A percentile compares a stretch with the other conserved stretches of the same genome.
These are phyloP conservation scores for Myotis daubentonii DNA, from an alignment of 2,797 vertebrate species.

Conservation along the genomic window DNA sequence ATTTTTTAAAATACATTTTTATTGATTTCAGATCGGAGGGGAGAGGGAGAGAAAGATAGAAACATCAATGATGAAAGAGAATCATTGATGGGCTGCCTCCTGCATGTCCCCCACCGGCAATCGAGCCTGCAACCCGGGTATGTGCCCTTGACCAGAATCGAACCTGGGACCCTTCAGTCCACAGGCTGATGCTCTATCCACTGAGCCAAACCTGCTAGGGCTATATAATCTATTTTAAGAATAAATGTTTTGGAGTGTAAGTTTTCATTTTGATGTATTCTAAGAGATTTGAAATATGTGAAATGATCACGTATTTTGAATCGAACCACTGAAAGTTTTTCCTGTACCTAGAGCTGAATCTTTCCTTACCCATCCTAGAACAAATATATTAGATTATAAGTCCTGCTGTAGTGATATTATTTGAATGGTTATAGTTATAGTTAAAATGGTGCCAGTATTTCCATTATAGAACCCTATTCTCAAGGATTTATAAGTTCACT, in stretches of 20 bases:
- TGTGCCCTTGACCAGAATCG: too few relatives aligned
- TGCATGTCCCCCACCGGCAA: too few relatives aligned
- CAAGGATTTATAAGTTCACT: constrained; percentile 78
- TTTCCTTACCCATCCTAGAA: constrained; percentile 66
- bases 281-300: constrained; percentile 67
- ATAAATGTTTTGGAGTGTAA: constrained; percentile 75
- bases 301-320: constrained; percentile 79
- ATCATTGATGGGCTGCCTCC: too few relatives aligned
- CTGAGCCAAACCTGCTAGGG: too few relatives aligned
- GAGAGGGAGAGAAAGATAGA: too few relatives aligned
- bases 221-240: constrained; percentile 37
- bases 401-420: constrained; percentile 74
- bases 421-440: constrained; percentile 75
- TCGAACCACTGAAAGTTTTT: constrained; percentile 71
- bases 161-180: too few relatives aligned
- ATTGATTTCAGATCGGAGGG: too few relatives aligned
- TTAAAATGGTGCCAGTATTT: constrained; percentile 79
- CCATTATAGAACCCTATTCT: constrained; percentile 75
- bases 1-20: too few relatives aligned
- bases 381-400: constrained; percentile 80
- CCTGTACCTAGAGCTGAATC: constrained; percentile 66
- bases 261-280: constrained; percentile 72
- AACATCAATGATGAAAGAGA: too few relatives aligned
- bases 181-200: too few relatives aligned
- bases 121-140: too few relatives aligned